Percentiles rank a stretch among this genome's conserved stretches.
phyloP scores from a whole-genome alignment of 2,888 invertebrate genomes.

The Yponomeuta evonymella region DNA sequence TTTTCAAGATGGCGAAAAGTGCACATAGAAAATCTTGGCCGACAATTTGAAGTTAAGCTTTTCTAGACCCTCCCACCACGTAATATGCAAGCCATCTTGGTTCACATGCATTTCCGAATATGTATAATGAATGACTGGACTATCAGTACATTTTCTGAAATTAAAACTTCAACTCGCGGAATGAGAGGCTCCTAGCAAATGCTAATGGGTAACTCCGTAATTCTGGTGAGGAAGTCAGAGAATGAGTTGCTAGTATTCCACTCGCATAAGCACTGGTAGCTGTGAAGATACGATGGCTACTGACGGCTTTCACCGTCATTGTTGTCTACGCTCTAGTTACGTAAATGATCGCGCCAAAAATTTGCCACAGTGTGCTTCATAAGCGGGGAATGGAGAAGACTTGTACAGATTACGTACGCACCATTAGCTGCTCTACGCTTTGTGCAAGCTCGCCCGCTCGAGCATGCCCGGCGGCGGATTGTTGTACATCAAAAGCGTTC shows the following conservation, averaged over 20 bases:
- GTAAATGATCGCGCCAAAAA: constrained; percentile 44
- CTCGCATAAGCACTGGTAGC: not conserved
- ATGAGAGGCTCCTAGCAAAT: too few relatives aligned
- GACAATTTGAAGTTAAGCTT: too few relatives aligned
- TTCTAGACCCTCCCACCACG: too few relatives aligned
- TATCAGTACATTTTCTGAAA: too few relatives aligned
- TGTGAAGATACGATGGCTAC: not conserved
- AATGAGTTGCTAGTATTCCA: not conserved
- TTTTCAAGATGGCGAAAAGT: too few relatives aligned
- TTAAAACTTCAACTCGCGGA: too few relatives aligned
- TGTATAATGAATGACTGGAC: too few relatives aligned
- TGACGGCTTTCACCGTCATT: not conserved
- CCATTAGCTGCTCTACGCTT: constrained; percentile 60
- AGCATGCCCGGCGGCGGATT: constrained; percentile 34
- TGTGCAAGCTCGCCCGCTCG: constrained; percentile 35
- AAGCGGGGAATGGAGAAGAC: constrained; percentile 46
- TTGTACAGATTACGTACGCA: constrained; percentile 58
- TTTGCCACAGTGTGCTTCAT: constrained; percentile 39
- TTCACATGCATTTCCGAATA: too few relatives aligned
- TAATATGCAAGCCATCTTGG: too few relatives aligned
- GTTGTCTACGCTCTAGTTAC: constrained; percentile 11
- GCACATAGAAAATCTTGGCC: too few relatives aligned
- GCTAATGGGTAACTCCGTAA: too few relatives aligned
- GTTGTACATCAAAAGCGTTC: constrained; percentile 33
- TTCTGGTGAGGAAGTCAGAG: not conserved